Evolutionary conservation across 2,888 invertebrate genomes (phyloP).

Genomic region (Xestobium rufovillosum): DNA sequence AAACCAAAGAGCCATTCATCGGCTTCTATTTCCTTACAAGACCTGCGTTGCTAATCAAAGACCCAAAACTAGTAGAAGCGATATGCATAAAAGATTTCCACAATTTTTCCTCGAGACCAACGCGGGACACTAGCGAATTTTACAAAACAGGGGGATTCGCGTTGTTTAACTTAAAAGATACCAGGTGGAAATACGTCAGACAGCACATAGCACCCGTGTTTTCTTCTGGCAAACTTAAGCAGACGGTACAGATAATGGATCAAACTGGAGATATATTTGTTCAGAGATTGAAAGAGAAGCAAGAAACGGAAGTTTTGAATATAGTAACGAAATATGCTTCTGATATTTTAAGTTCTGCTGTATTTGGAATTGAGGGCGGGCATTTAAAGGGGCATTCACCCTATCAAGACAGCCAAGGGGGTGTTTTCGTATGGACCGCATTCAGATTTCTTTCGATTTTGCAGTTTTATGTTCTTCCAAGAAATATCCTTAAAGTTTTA

Average conservation of each 20-base stretch:
- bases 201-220: slow-evolving; percentile 30
- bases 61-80: slow-evolving; percentile 17
- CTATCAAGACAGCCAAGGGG: no score
- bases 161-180: slow-evolving; percentile 19
- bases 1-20: slow-evolving; percentile 5
- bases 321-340: slow-evolving; percentile 20
- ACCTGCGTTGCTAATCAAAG: slow-evolving; percentile 16
- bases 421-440: no score
- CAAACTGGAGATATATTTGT: slow-evolving; percentile 27
- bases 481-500: no score
- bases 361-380: slow-evolving; percentile 23
- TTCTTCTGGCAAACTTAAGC: slow-evolving; percentile 30
- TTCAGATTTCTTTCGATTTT: no score
- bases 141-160: no score
- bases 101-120: no score
- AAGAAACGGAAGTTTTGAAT: slow-evolving; percentile 17
- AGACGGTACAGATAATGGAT: slow-evolving; percentile 30
- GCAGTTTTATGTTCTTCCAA: no score
- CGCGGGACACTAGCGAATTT: no score
- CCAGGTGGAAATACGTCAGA: slow-evolving; percentile 19
- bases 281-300: slow-evolving; percentile 13
- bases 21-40: slow-evolving; percentile 18
- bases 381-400: slow-evolving; percentile 24
- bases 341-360: slow-evolving; percentile 20
- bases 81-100: slow-evolving; percentile 20